phyloP scores from a whole-genome alignment of 2,888 invertebrate species.

The Lathronympha strigana region DNA sequence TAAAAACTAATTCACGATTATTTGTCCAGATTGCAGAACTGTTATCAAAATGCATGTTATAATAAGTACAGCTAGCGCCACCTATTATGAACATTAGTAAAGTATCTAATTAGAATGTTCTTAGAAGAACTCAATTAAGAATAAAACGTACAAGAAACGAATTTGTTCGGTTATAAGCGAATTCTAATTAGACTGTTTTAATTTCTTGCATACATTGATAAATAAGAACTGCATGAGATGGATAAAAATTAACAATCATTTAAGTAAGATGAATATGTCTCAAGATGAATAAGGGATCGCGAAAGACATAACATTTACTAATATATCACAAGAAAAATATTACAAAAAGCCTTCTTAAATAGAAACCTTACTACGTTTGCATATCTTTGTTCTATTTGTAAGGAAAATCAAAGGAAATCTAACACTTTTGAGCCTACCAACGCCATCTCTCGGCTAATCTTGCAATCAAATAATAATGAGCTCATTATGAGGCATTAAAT shows the following conservation, averaged over 20 bases:
- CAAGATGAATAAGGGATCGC: not conserved
- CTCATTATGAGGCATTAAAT: conserved; percentile 47
- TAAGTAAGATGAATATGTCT: not conserved
- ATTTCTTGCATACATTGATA: too few species aligned
- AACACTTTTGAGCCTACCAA: conserved; percentile 54
- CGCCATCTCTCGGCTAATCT: conserved; percentile 68
- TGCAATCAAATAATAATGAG: conserved; percentile 52
- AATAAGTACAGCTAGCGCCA: conserved; percentile 1
- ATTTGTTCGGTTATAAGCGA: too few species aligned
- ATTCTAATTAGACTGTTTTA: too few species aligned
- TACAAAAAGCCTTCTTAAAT: not conserved
- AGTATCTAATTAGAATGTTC: not conserved
- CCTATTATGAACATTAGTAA: not conserved
- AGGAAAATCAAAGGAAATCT: conserved; percentile 25
- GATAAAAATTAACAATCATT: not conserved
- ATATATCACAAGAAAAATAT: not conserved
- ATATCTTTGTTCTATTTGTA: not conserved
- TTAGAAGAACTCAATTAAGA: not conserved
- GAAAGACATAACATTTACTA: not conserved
- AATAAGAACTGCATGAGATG: not conserved
- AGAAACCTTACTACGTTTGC: not conserved
- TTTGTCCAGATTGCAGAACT: too few species aligned
- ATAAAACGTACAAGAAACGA: not conserved
- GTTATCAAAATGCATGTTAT: not conserved
- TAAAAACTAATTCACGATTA: too few species aligned